Base-by-base conservation (phyloP, 2,888 invertebrate genomes). In the Barypeithes pellucidus region DNA sequence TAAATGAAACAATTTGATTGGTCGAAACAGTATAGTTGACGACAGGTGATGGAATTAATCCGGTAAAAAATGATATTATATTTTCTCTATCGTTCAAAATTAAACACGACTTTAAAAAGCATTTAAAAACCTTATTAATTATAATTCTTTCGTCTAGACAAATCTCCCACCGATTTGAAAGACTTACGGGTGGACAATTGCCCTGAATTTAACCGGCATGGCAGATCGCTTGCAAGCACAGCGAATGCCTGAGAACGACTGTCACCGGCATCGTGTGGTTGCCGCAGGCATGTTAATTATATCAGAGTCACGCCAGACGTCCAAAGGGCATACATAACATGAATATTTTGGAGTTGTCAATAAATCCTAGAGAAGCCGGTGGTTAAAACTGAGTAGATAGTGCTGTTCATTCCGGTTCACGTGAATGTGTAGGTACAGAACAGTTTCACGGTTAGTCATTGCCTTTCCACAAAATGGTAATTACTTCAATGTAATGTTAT, bases 211-310 rank as follows among this genome's bases (percentile, higher is more conserved):
- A 72, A 52, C 65, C 75, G 77, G 78, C 78, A 79, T 75, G 77
- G 78, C 78, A 79, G 77, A 80, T 80, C 78, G 77, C 76, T 72
- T 70, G 71, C 74, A 75, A 80, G 78, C 77, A 78, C 71, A 57
- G 70, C 76, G 72, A 79, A 80, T 80, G 78, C 79, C 77, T 80
- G 36, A 24, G 78, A 80, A 78, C 77, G 77, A 75, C 77, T 76
- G 80, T 80, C 80, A 80, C 77, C 77, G 72, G 72, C 80, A 79
- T 47, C 77, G 73, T 52, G 59, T 77, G 73, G 74, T 77, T 68
- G 73, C 71, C 67, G 57, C 50, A 52, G 76, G 79, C 74, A 77
- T 73, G 78, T 75, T 78, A 75, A 77, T 78, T 76, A 67, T 59
- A 70, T 20, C 67, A 43, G 7, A 67, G 67, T 59, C 67, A 67